Evolutionary conservation across 1,140 invertebrate species (phyloP).

Genomic region (Asbolus verrucosus): DNA sequence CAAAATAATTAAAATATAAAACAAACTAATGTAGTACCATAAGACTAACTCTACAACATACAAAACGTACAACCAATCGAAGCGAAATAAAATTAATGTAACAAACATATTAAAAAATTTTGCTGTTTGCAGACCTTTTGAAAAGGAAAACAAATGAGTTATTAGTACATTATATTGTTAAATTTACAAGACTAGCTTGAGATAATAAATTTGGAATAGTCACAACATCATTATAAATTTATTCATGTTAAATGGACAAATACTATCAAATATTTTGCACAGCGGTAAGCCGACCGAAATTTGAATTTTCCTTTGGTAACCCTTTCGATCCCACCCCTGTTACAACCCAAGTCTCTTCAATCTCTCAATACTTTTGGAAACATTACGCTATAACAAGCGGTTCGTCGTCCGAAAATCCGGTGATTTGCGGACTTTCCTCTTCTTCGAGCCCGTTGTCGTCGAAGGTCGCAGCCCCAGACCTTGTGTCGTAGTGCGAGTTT

Average conservation of each 20-base stretch:
- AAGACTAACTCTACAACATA: too few relatives aligned
- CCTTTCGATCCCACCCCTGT: not conserved
- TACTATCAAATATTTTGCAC: constrained; percentile 45
- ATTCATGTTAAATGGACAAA: constrained; percentile 49
- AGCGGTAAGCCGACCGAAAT: not conserved
- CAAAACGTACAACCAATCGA: too few relatives aligned
- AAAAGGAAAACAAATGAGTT: not conserved
- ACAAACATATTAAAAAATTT: too few relatives aligned
- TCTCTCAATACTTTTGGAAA: constrained; percentile 38
- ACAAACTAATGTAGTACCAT: too few relatives aligned
- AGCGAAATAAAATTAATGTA: too few relatives aligned
- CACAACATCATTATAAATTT: constrained; percentile 48
- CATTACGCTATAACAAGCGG: constrained; percentile 89
- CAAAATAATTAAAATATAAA: too few relatives aligned
- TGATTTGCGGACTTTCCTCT: constrained; percentile 86
- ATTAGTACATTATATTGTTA: not conserved
- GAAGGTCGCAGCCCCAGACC: constrained; percentile 88
- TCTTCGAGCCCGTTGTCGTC: constrained; percentile 80
- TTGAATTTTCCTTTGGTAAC: constrained; percentile 23
- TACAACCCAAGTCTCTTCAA: constrained; percentile 3
- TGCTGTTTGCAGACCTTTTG: too few relatives aligned
- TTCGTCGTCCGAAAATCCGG: constrained; percentile 94
- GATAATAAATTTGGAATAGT: constrained; percentile 49
- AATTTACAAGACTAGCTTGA: constrained; percentile 32
- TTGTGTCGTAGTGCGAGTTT: constrained; percentile 87